Evolutionary conservation across 2,888 invertebrate species (phyloP), one percentile per base, ranked within the genome.

Genomic region (Octodonta nipae): DNA sequence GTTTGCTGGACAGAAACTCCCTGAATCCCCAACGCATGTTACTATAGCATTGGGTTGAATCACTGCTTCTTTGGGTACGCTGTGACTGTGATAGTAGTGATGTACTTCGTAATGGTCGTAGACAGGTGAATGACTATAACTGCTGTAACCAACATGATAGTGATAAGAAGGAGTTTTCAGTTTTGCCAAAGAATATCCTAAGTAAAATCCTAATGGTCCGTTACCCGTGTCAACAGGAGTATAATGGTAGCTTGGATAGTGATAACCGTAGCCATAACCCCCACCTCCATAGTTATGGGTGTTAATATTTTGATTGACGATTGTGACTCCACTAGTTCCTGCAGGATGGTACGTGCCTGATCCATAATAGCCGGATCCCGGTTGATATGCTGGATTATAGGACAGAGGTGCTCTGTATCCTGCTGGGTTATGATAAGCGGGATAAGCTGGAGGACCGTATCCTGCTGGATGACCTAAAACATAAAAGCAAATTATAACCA

Each of bases 31-130:
- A 1, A 51, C 37, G 40, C 61, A 60, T 11, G 45, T 47, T 1
- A 55, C 47, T 5, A 61, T 51, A 2, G 52, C 47, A 24, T 56
- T 58, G n/a, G 54, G 45, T 41, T 54, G 43, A 6, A 60, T 55
- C 3, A 46, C 50, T 17, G 45, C 50, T 33, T 55, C 48, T 30
- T 50, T 48, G 0, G 56, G 53, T 1, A 50, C 36, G 5, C 44
- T 34, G 12, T 52, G 49, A 3, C 42, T 47, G 31, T 56, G 55
- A 36, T 56, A 55, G 36, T 61, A 52, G 39, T 61, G 60, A 34
- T 60, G 58, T 3, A 61, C 56, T 14, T 45, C 47, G 37, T 58
- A 58, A 30, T 54, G 54, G 32, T 54, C 54, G 35, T 55, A 55
- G 17, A 50, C 39, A 13, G 55, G 54, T 5, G 45, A 37, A 28